Evolutionary conservation across 2,113 vertebrate genomes (phyloP), one percentile per base, ranked within the genome.

Genomic region (Columbina picui): DNA sequence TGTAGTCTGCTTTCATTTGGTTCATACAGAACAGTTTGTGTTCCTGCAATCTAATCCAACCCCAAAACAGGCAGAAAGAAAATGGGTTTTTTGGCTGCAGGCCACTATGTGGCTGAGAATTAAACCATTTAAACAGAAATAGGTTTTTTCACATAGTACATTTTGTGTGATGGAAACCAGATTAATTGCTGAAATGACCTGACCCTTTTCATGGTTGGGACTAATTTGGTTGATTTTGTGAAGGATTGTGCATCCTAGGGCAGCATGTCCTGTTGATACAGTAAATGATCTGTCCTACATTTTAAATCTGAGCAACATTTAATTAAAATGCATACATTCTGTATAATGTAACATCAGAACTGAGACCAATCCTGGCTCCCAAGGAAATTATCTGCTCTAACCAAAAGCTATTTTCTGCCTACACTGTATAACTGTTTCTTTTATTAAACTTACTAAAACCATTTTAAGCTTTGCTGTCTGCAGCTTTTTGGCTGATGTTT

Each of bases 381-480:
- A 70, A 83, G 80, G 68, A 93, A 90, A 87, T 93, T 87, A 95
- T 96, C 82, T 90, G 18, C 0, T 0, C 53, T 85, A 78, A 84
- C 53, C 49, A 84, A 87, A 89, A 94, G 52, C 68, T 71, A 90
- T 88, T 95, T 94, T 89, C 59, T 23, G 38, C 78, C 69, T 57
- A 50, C 8, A 2, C 53, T 67, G 14, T 29, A 57, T 78, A 82
- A 53, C 52, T 73, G 14, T 60, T 95, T 89, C 61, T 93, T 90
- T 83, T 81, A 95, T 75, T 83, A 85, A 83, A 80, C 5, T 63
- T 76, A 74, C 49, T 84, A 74, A 94, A 94, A 43, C 6, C 8
- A 36, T 82, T 89, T 84, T 59, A 74, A 75, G 57, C 77, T 95
- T 96, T 96, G 80, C 93, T 96, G 91, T 96, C 60, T 93, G 61